Evolutionary conservation across 2,888 invertebrate species (phyloP).

Genomic region (Leptinotarsa rubiginosa): DNA sequence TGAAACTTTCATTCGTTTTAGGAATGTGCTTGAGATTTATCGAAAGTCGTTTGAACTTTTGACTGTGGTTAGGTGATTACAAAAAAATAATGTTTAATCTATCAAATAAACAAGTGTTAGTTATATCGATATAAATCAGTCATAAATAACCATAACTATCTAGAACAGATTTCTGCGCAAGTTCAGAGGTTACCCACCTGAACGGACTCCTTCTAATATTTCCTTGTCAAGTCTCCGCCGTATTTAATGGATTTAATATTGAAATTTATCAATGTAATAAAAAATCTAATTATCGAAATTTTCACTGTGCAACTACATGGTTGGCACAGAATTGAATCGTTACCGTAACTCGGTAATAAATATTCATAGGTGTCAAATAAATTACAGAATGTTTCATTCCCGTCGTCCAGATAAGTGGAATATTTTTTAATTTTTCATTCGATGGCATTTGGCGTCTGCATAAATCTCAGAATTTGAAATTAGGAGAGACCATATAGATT

Average conservation of each 20-base stretch:
- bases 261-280: conserved; percentile 6
- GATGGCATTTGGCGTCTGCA: not conserved
- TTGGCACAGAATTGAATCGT: conserved; percentile 10
- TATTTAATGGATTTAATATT: conserved; percentile 14
- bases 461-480: not conserved
- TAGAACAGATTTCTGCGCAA: conserved; percentile 10
- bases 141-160: conserved; percentile 6
- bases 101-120: no score
- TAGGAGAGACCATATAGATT: not conserved
- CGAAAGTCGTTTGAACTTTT: no score
- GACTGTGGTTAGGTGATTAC: no score
- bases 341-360: conserved; percentile 2
- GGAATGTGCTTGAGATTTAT: no score
- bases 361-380: conserved; percentile 17
- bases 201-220: conserved; percentile 6
- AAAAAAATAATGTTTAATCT: no score
- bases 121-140: not conserved
- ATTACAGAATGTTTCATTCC: not conserved
- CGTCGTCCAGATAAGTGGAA: not conserved
- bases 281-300: conserved; percentile 16
- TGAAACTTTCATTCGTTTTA: no score
- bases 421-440: conserved; percentile 1
- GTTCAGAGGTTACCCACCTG: conserved; percentile 16
- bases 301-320: conserved; percentile 1
- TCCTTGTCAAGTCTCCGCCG: conserved; percentile 12